Evolutionary conservation across 2,113 vertebrate genomes (phyloP), one percentile per base, ranked within the genome.

Genomic region (Phasianus colchicus): DNA sequence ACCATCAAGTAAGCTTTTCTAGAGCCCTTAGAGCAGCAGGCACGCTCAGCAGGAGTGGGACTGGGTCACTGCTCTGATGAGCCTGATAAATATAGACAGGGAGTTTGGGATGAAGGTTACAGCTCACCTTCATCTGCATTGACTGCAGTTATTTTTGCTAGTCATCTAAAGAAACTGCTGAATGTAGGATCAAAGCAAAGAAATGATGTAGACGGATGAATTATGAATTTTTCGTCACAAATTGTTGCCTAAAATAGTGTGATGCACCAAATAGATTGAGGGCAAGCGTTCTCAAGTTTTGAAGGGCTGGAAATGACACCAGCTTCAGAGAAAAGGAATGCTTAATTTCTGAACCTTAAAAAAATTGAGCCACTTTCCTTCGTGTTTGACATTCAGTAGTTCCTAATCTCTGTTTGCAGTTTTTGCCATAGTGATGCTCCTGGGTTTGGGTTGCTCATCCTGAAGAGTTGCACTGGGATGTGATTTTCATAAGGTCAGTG

Each of bases 151-250:
- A 94, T 92, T 88, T 92, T 92, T 87, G 76, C 57, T 73, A 70
- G 47, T 88, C 92, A 86, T 92, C 84, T 86, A 64, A 95, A 88
- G 87, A 80, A 93, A 55, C 40, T 86, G 45, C 34, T 65, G 60
- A 71, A 87, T 88, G 61, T 73, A 61, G 66, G 70, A 90, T 91
- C 92, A 95, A 95, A 92, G 90, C 65, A 89, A 80, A 86, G 40
- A 61, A 89, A 75, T 85, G 3, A 79, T 65, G 60, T 67, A 91
- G 77, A 55, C 40, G 54, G 36, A 87, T 91, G 60, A 92, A 93
- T 95, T 90, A 95, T 95, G 76, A 95, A 92, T 94, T 91, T 87
- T 90, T 52, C 90, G 88, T 94, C 76, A 34, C 5, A 4, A 89
- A 87, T 80, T 90, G 55, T 54, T 91, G 86, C 91, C 84, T 86